Percentiles rank a stretch among this genome's conserved stretches.
Evolutionary conservation across 2,797 vertebrate genomes (phyloP).

Genomic region (Sebastes kiyomatsui): DNA sequence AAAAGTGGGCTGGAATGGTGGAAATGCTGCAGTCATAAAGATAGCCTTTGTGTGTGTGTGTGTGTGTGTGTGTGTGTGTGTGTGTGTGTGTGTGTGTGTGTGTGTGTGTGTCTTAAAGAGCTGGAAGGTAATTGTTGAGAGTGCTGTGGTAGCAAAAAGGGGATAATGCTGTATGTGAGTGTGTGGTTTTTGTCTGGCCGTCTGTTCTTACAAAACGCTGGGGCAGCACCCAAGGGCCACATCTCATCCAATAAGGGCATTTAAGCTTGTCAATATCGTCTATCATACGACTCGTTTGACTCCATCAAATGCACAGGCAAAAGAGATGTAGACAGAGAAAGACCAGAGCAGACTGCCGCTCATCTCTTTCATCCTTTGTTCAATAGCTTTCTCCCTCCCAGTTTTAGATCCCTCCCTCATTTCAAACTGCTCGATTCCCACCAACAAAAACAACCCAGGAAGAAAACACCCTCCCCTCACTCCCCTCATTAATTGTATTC

Average conservation of each 20-base stretch:
- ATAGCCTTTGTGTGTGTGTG: conserved; percentile 38
- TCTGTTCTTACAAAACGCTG: conserved; percentile 54
- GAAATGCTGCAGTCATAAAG: conserved; percentile 71
- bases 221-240: conserved; percentile 61
- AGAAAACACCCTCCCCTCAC: neutral
- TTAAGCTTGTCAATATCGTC: conserved; percentile 68
- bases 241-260: conserved; percentile 59
- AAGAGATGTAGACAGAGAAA: conserved; percentile 17
- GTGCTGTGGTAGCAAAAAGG: conserved; percentile 64
- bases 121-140: conserved; percentile 64
- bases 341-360: neutral
- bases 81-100: conserved; percentile 7
- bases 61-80: conserved; percentile 20
- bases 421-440: conserved; percentile 1
- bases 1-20: conserved; percentile 45
- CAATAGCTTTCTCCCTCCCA: neutral
- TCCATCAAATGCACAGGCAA: conserved; percentile 31
- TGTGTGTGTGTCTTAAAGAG: conserved; percentile 50
- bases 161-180: conserved; percentile 49
- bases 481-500: conserved; percentile 1
- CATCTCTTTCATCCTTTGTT: neutral
- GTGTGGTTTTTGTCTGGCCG: conserved; percentile 57
- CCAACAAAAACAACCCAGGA: neutral
- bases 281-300: conserved; percentile 54
- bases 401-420: neutral